A percentile compares a stretch with the other conserved stretches of the same genome.
Evolutionary conservation across 2,113 vertebrate species (phyloP).

Genomic region (Scolopax mira): DNA sequence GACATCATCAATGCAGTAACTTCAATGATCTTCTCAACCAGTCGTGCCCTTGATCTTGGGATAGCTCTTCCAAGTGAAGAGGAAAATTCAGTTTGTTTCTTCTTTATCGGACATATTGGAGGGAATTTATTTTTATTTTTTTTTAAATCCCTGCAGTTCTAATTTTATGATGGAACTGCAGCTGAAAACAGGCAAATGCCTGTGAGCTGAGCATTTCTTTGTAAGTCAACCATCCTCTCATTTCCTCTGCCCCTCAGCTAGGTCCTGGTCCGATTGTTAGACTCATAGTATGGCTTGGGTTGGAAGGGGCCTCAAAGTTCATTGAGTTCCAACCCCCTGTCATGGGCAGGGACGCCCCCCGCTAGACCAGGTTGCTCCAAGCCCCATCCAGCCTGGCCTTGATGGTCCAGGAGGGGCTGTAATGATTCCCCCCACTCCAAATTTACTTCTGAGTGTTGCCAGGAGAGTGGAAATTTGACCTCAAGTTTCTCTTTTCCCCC

Average conservation of each 20-base stretch:
- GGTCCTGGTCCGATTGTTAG: too few species aligned
- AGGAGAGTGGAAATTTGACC: not conserved
- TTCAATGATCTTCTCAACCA: not conserved
- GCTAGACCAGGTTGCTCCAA: too few species aligned
- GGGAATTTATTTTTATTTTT: not conserved
- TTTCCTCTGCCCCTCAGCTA: not conserved
- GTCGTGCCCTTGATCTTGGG: not conserved
- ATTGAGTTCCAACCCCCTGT: too few species aligned
- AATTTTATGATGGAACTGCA: not conserved
- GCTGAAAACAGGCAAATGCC: not conserved
- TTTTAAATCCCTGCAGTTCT: not conserved
- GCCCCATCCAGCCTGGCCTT: too few species aligned
- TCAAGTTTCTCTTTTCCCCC: not conserved
- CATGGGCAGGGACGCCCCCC: too few species aligned
- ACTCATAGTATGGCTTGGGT: too few species aligned
- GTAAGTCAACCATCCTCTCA: not conserved
- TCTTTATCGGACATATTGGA: not conserved
- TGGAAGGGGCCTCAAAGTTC: too few species aligned
- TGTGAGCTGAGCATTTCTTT: not conserved
- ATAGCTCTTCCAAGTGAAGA: not conserved
- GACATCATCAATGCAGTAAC: not conserved
- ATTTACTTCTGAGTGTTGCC: not conserved
- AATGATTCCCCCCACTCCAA: rapidly evolving
- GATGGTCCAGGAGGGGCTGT: too few species aligned
- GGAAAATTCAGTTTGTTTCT: not conserved